A percentile compares a stretch with the other conserved stretches of the same genome.
Conservation (phyloP, 2,113 vertebrate genomes). For the Gadus macrocephalus region DNA sequence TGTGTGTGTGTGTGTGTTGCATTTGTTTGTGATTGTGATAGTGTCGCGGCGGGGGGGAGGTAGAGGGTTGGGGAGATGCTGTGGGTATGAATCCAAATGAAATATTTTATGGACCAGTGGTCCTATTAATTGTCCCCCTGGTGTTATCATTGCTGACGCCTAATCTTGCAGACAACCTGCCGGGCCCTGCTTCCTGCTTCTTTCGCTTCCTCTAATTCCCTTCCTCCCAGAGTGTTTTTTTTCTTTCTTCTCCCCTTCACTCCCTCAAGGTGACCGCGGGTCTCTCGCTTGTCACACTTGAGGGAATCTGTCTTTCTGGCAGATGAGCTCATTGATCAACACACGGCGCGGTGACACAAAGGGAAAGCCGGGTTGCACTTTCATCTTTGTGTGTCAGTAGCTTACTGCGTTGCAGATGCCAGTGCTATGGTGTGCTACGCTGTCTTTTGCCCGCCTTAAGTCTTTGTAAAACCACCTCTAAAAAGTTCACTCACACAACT, state of each 20-base stretch:
- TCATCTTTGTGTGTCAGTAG: no score
- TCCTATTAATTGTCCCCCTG: slow-evolving; percentile 88
- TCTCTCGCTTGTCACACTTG: slow-evolving; percentile 10
- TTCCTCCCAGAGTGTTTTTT: slow-evolving; percentile 5
- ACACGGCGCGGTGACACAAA: no score
- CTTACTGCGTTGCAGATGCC: no score
- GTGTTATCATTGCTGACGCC: slow-evolving; percentile 80
- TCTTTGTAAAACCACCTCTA: no score
- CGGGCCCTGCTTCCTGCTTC: slow-evolving; percentile 59
- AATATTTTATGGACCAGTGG: slow-evolving; percentile 88
- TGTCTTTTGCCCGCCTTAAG: no score
- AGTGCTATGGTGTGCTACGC: no score
- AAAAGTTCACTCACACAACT: no score
- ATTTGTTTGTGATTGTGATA: slow-evolving; percentile 41
- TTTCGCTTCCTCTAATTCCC: slow-evolving; percentile 30
- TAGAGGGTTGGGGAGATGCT: neutral
- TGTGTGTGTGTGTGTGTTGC: slow-evolving; percentile 36
- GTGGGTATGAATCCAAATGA: slow-evolving; percentile 76
- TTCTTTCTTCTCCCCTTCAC: slow-evolving; percentile 24
- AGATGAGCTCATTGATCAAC: slow-evolving; percentile 6
- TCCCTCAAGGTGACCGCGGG: slow-evolving; percentile 49
- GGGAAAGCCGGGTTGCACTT: no score
- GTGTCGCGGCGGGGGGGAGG: neutral
- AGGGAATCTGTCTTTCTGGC: slow-evolving; percentile 12
- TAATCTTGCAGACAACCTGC: slow-evolving; percentile 77